Base-by-base conservation (phyloP, 2,888 invertebrate species). In the Lasioglossum malachurum region DNA sequence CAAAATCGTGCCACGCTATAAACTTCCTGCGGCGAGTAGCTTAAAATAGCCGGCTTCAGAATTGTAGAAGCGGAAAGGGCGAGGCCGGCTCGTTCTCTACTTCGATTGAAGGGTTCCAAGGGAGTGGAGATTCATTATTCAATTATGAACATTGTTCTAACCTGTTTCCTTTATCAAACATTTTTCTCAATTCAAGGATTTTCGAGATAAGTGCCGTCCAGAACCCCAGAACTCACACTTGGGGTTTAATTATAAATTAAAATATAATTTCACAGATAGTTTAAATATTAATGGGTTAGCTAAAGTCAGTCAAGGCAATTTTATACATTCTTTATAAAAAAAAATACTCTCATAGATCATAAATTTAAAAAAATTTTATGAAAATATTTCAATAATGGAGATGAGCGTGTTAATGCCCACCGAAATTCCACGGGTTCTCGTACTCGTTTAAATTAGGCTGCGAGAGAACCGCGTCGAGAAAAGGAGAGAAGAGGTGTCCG, bases 1-100 rank as follows among this genome's bases (percentile, higher is more conserved):
- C 79, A 83, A 91, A 91, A 85, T 81, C 89, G 83, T 88, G 85
- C 85, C 87, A 60, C 84, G 91, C 90, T 89, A 85, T 91, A 91
- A 93, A 93, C 92, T 93, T 93, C 93, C 93, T 92, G 93, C 89
- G 91, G 88, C 84, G 87, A 87, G 89, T 87, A 75, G 90, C 92
- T 92, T 88, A 91, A 93, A 93, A 93, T 93, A 93, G 88, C 91
- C 90, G 69, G 74, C 88, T 71, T 78, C 80, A 78, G 82, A 87
- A 88, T 88, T 87, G 84, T n/a, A 82, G 82, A 84, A 86, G 78
- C 85, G 82, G 84, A 83, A 86, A 88, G 79, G 83, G 85, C 79
- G 75, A 76, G 78, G 74, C 77, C 14, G 46, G 71, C 76, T 87
- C 84, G 85, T 87, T 90, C 86, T 82, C 82, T 80, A 83, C 78